Evolutionary conservation across 2,888 invertebrate genomes (phyloP).

Genomic region (Polydrusus tereticollis): DNA sequence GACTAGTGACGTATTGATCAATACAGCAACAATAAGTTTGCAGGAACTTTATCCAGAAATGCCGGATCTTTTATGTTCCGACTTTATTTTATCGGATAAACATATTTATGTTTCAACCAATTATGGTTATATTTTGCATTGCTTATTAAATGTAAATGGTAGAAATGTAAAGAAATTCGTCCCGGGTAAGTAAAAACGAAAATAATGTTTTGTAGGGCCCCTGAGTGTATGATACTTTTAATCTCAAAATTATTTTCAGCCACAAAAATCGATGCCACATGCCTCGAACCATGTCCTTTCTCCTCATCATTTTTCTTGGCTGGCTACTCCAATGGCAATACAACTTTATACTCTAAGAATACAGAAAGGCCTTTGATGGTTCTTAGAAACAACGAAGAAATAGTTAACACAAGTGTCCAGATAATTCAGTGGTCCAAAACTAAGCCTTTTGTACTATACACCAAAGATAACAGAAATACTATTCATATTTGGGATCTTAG

Average conservation of each 20-base stretch:
- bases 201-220: neutral
- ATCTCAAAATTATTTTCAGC: too few relatives aligned
- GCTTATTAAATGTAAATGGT: constrained; percentile 60
- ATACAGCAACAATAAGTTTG: constrained; percentile 65
- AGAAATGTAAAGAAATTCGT: constrained; percentile 59
- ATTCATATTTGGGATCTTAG: constrained; percentile 71
- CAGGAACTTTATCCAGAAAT: constrained; percentile 58
- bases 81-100: constrained; percentile 66
- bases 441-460: constrained; percentile 69
- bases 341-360: constrained; percentile 67
- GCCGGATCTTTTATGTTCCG: constrained; percentile 62
- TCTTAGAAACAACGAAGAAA: constrained; percentile 61
- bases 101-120: constrained; percentile 68
- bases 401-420: constrained; percentile 61
- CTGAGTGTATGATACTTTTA: too few relatives aligned
- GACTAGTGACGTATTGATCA: constrained; percentile 64
- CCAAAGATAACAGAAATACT: constrained; percentile 66
- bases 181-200: constrained; percentile 54
- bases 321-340: constrained; percentile 69
- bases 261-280: constrained; percentile 61
- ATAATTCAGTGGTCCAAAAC: constrained; percentile 70
- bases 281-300: constrained; percentile 69
- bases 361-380: constrained; percentile 66
- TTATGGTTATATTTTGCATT: constrained; percentile 67
- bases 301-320: constrained; percentile 68